Conservation (phyloP, 1,140 invertebrate genomes). For the Spodoptera litura region DNA sequence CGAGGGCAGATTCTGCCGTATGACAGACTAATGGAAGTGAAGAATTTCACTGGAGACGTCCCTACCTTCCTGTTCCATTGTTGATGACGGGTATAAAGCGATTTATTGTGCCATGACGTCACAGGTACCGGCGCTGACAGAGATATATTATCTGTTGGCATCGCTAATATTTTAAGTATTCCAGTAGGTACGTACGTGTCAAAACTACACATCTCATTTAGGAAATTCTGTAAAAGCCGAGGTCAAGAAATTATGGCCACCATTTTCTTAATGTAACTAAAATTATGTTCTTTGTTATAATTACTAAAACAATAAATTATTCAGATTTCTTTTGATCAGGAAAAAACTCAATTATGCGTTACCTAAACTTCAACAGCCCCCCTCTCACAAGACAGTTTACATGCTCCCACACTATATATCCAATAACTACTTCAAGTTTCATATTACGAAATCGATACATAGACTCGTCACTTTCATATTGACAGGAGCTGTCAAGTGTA, state of each 20-base stretch:
- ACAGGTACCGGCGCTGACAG: slow-evolving; percentile 18
- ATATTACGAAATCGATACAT: too few species aligned
- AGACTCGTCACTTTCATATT: not conserved
- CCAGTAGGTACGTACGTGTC: not conserved
- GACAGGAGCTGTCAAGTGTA: slow-evolving; percentile 7
- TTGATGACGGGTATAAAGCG: slow-evolving; percentile 5
- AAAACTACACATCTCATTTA: not conserved
- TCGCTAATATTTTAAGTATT: slow-evolving; percentile 15
- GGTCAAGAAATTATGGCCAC: not conserved
- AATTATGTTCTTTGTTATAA: too few species aligned
- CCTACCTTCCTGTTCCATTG: slow-evolving; percentile 5
- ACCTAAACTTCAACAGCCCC: too few species aligned
- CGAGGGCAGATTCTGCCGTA: not conserved
- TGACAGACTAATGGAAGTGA: slow-evolving; percentile 30
- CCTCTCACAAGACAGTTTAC: too few species aligned
- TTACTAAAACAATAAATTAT: too few species aligned
- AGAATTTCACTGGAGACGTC: slow-evolving; percentile 17
- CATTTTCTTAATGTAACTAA: too few species aligned
- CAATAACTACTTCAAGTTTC: too few species aligned
- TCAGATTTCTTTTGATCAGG: too few species aligned
- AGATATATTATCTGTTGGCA: slow-evolving; percentile 45
- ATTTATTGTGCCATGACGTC: slow-evolving; percentile 14
- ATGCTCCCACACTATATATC: too few species aligned
- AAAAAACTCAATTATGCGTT: too few species aligned
- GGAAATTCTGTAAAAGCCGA: not conserved